Conservation (phyloP, 2,113 vertebrate genomes). For the Scartelaos histophorus region DNA sequence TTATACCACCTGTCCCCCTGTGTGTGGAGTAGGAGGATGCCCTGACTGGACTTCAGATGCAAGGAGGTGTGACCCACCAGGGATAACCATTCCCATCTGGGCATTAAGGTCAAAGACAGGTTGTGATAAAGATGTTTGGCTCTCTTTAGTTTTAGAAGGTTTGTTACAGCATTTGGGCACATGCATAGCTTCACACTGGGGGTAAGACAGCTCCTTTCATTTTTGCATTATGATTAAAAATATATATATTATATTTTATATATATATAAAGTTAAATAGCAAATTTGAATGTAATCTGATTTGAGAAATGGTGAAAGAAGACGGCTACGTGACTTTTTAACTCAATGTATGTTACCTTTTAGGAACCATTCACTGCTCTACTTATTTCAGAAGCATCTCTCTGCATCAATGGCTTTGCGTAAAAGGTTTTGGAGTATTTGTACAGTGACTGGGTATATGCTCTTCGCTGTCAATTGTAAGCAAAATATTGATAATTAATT, state of each 20-base stretch:
- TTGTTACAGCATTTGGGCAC: constrained; percentile 20
- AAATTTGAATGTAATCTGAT: not conserved
- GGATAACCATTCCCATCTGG: constrained; percentile 52
- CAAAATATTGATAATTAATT: constrained; percentile 20
- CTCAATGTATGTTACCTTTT: not conserved
- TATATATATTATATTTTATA: too few relatives aligned
- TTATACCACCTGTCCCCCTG: constrained; percentile 58
- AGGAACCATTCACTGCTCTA: constrained; percentile 39
- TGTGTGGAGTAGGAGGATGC: constrained; percentile 58
- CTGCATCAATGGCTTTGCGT: constrained; percentile 75
- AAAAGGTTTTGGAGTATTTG: constrained; percentile 56
- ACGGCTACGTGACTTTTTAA: not conserved
- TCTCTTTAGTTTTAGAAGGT: constrained; percentile 25
- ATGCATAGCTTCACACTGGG: constrained; percentile 10
- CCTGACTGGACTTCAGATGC: constrained; percentile 35
- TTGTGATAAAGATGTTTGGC: constrained; percentile 39
- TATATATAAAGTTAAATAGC: not conserved
- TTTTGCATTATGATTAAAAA: constrained; percentile 1
- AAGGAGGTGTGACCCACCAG: constrained; percentile 60
- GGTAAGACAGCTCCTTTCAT: constrained; percentile 45
- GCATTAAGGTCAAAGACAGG: constrained; percentile 46
- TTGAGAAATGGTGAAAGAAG: not conserved
- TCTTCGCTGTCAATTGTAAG: constrained; percentile 62
- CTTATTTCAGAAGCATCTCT: constrained; percentile 49
- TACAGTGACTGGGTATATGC: constrained; percentile 37